Conservation (phyloP, 2,113 vertebrate genomes). For the Gnathonemus echidnorhynchus region DNA sequence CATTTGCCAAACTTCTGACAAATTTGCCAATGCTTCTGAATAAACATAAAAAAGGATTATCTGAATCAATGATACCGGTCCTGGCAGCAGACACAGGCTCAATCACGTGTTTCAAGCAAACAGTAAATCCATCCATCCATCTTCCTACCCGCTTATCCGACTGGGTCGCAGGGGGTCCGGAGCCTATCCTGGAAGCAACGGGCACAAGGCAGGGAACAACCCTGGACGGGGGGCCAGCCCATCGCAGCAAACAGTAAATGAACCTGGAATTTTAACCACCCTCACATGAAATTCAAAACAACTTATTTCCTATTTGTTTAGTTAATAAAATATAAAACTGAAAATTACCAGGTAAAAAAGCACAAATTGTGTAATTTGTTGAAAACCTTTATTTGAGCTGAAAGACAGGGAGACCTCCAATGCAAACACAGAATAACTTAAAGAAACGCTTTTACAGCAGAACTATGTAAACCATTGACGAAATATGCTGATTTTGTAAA, state of each 20-base stretch:
- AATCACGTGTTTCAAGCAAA: background rate
- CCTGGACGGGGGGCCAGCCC: too few species aligned
- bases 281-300: background rate
- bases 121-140: background rate
- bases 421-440: constrained; percentile 53
- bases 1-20: background rate
- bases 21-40: background rate
- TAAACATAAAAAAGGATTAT: background rate
- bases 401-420: constrained; percentile 39
- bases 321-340: background rate
- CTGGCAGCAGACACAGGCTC: background rate
- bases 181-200: too few species aligned
- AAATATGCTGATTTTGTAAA: constrained; percentile 26
- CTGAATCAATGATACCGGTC: background rate
- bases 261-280: background rate
- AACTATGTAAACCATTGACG: constrained; percentile 35
- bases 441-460: constrained; percentile 34
- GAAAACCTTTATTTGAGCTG: constrained; percentile 61
- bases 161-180: too few species aligned
- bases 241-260: too few species aligned
- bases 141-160: too few species aligned
- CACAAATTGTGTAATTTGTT: constrained; percentile 33
- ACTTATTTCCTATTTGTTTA: background rate
- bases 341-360: background rate
- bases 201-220: too few species aligned